Percentiles rank a stretch among this genome's conserved stretches.
Evolutionary conservation across 2,888 invertebrate genomes (phyloP).

Genomic region (Chrysodeixis includens): DNA sequence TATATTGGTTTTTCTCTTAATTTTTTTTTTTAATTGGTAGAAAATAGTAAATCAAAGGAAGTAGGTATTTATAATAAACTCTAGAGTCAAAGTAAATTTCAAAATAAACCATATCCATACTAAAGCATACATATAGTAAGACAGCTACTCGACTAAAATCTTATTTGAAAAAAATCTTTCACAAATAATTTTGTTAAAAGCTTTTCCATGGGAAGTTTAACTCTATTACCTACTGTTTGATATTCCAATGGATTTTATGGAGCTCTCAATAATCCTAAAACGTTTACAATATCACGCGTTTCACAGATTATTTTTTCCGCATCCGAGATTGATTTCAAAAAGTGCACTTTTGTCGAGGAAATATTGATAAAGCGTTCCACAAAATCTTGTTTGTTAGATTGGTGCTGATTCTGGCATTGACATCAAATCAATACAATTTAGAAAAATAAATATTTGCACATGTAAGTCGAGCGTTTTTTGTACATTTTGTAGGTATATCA

Average conservation of each 20-base stretch:
- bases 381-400: constrained; percentile 8
- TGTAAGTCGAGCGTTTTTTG: background rate
- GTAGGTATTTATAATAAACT: too few species aligned
- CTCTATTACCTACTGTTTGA: constrained; percentile 35
- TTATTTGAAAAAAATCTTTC: constrained; percentile 6
- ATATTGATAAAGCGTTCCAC: constrained; percentile 16
- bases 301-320: constrained; percentile 29
- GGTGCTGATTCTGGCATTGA: constrained; percentile 14
- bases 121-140: constrained; percentile 22
- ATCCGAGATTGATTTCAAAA: constrained; percentile 33
- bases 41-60: too few species aligned
- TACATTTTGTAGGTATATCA: background rate
- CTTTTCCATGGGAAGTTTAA: constrained; percentile 21
- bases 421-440: background rate
- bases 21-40: too few species aligned
- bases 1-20: too few species aligned
- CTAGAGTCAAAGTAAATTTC: too few species aligned
- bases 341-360: constrained; percentile 29
- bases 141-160: background rate
- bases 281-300: constrained; percentile 44
- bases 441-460: background rate
- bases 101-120: too few species aligned
- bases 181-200: constrained; percentile 49
- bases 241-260: constrained; percentile 41
- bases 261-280: constrained; percentile 37